These are phyloP conservation scores for Bagarius yarrelli DNA, from an alignment of 2,113 vertebrate genomes.

Conservation along the genomic window DNA sequence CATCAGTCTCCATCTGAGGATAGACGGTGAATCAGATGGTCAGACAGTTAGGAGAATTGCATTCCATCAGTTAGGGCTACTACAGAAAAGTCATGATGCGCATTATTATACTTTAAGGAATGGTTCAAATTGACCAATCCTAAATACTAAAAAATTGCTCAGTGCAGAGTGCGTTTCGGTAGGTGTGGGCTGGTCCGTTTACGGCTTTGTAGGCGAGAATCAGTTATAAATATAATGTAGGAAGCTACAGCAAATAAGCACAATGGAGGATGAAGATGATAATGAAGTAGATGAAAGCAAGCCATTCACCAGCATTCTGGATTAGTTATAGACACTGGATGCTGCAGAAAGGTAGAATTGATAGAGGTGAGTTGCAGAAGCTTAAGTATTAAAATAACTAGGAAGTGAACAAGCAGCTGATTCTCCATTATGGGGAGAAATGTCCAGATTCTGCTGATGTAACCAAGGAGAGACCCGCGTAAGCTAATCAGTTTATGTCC, in stretches of 20 bases:
- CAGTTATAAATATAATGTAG: neutral
- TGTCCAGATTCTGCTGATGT: neutral
- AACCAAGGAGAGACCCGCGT: neutral
- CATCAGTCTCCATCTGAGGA: neutral
- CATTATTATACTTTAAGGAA: neutral
- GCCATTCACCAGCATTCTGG: neutral
- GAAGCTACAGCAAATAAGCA: neutral
- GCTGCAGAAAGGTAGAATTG: neutral
- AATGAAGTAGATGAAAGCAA: neutral
- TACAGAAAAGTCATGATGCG: neutral
- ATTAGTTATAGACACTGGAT: neutral
- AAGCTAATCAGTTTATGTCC: neutral
- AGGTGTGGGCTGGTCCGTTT: neutral
- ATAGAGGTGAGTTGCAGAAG: neutral
- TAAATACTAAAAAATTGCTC: neutral
- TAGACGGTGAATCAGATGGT: neutral
- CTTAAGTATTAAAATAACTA: neutral
- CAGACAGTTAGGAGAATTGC: neutral
- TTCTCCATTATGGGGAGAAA: neutral
- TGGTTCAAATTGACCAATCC: neutral
- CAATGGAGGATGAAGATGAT: neutral
- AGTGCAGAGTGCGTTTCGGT: neutral
- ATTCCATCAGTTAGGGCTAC: neutral
- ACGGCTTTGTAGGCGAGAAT: neutral
- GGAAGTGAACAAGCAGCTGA: neutral